Evolutionary conservation across 1,140 invertebrate species (phyloP), one percentile per base, ranked within the genome.

Genomic region (Conus ventricosus): DNA sequence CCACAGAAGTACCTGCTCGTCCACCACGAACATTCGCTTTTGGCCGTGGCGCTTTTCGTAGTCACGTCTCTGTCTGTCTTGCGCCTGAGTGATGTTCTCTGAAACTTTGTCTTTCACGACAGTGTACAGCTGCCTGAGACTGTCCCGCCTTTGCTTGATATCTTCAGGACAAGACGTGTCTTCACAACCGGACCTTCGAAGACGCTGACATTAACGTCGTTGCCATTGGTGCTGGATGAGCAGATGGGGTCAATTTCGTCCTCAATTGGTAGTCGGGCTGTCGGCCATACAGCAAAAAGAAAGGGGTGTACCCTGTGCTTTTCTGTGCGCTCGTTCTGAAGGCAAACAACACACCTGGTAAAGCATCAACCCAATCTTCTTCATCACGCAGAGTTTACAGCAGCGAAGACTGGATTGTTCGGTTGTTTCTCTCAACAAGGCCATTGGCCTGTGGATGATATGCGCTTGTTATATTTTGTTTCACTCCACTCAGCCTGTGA

Each of bases 401-500:
- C 23, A 15, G 51, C 15, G 39, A 27, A 51, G 25, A 81, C 78
- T 81, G 78, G 25, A 81, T 81, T 81, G 78, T 81, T 81, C 25
- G 78, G 7, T 81, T 27, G 39, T 81, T 81, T 81, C 78, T 81
- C 39, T 39, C 25, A 5, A 81, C n/a, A 39, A 51, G n/a, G 78
- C 78, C 78, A 81, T 81, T 81, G 78, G n/a, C 78, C 78, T 81
- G 78, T 81, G 78, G 39, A 81, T 27, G 78, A 51, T 51, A 81
- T 8, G 78, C 78, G 7, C 75, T 76, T 8, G 75, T 76, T 8
- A 76, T 76, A 76, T 76, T 76, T n/a, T 81, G 78, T 20, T 51
- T 27, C 5, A 81, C 78, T 27, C 25, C 78, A 51, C 4, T 51
- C 6, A 81, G 78, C 20, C 20, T 81, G 78, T 81, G n/a, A 27